Base-by-base conservation (phyloP, 2,888 invertebrate species). In the Ramazzottius varieornatus region DNA sequence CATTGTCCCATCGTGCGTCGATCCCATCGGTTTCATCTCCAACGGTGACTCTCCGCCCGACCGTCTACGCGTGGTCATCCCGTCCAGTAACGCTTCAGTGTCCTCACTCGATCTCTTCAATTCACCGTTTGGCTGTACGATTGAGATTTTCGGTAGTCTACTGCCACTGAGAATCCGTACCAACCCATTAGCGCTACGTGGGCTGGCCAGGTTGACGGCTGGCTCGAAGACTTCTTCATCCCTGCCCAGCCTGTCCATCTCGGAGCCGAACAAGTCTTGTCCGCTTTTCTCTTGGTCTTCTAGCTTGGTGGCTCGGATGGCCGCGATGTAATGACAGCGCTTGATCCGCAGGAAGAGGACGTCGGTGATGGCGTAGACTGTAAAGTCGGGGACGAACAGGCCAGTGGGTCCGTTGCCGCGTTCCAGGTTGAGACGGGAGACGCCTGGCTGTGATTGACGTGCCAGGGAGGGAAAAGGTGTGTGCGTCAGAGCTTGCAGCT, bases 351-450 rank as follows among this genome's bases (percentile, higher is more conserved):
- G 80, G 75, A 88, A 93, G 73, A 86, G 83, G 1, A 91, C 82
- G 73, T 91, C 89, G 0, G 85, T 82, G 68, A 84, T 80, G 0
- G 90, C 89, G 2, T 86, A 81, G 4, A 93, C 88, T 1, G 88
- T 84, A 78, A 91, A 94, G 77, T 94, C 93, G 0, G 93, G 92
- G 34, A 86, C 83, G 78, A 92, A 94, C 1, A 40, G 40, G 40
- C 40, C 40, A 20, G 8, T 40, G n/a, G n/a, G n/a, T 8, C 20
- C 20, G 8, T 8, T 13, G 40, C 8, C 8, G 40, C 40, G 40
- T 20, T 40, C 40, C 20, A 40, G 20, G 40, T 40, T 40, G 8
- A 40, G 40, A 40, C 40, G 40, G 20, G 40, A 8, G n/a, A n/a
- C n/a, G n/a, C n/a, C n/a, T n/a, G n/a, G n/a, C 20, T 40, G 40